phyloP scores from a whole-genome alignment of 2,888 invertebrate genomes.

The Metellina segmentata region DNA sequence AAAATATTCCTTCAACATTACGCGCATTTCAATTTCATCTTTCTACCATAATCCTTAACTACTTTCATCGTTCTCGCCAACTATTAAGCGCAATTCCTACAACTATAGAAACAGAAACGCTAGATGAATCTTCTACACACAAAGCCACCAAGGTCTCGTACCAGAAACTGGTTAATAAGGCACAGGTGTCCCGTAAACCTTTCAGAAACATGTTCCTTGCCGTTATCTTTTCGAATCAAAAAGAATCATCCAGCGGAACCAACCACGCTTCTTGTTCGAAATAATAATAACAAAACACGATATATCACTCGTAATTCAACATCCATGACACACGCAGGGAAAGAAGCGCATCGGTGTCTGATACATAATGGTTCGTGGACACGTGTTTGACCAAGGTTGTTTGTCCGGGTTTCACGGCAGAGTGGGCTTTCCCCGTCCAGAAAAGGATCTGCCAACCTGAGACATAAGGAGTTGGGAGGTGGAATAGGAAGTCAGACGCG shows the following conservation, averaged over 20 bases:
- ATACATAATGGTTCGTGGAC: background rate
- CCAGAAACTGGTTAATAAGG: too few species aligned
- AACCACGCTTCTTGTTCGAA: background rate
- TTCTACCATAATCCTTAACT: too few species aligned
- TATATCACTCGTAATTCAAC: background rate
- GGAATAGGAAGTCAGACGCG: slow-evolving; percentile 19
- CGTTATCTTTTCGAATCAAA: background rate
- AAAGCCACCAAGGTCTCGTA: too few species aligned
- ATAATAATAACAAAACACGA: slow-evolving; percentile 12
- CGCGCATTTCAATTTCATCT: too few species aligned
- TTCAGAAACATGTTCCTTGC: background rate
- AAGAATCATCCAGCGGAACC: background rate
- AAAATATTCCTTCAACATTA: too few species aligned
- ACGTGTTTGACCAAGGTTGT: slow-evolving; percentile 26
- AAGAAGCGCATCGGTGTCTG: background rate
- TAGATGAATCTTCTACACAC: too few species aligned
- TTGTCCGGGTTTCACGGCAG: background rate
- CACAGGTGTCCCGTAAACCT: too few species aligned
- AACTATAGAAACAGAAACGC: too few species aligned
- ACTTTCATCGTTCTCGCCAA: too few species aligned
- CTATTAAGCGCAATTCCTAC: too few species aligned
- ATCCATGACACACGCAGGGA: background rate
- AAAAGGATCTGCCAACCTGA: background rate
- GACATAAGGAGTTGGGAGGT: background rate
- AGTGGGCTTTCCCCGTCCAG: background rate